Base-by-base conservation (phyloP, 1,140 invertebrate species). In the Drosophila jambulina region DNA sequence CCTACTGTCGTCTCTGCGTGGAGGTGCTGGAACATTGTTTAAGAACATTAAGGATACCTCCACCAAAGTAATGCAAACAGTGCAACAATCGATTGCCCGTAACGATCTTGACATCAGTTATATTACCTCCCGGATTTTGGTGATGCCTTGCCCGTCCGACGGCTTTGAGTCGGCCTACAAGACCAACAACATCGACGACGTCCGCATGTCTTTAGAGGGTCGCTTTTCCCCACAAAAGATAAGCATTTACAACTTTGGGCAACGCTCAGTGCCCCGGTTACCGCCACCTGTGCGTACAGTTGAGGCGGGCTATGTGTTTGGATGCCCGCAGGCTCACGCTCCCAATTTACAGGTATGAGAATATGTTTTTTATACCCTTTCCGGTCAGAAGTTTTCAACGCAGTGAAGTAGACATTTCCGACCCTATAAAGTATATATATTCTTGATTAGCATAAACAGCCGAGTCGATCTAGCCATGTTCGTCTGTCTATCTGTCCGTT, bases 1-100 rank as follows among this genome's bases (percentile, higher is more conserved):
- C 32, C 91, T 98, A 15, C 97, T 98, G 84, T 97, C 96, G 13
- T 97, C 96, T 0, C 94, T 98, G 5, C 96, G 95, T 82, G 97
- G 97, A 29, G 97, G 96, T 48, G 97, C 97, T 36, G 97, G 97
- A 19, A 97, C 95, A 84, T 96, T 98, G 77, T 94, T 99, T 45
- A 98, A 98, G 80, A 99, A 99, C 92, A 94, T 99, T 17, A 99
- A 98, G 93, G 98, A 99, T 90, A 99, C 98, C 2, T 99, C 98
- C 9, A 96, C 96, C 19, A 99, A 98, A 95, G 97, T 99, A 17
- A 98, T 99, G 95, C 97, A 99, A 91, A 97, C 98, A 32, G 97
- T 99, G 51, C 98, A 98, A 92, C 97, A 98, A 84, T 96, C 96
- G 51, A 98, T 99, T 93, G 97, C 96, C 45, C 95, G 97, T 67